Evolutionary conservation across 2,888 invertebrate species (phyloP), one percentile per base, ranked within the genome.

Genomic region (Thecophora atra): DNA sequence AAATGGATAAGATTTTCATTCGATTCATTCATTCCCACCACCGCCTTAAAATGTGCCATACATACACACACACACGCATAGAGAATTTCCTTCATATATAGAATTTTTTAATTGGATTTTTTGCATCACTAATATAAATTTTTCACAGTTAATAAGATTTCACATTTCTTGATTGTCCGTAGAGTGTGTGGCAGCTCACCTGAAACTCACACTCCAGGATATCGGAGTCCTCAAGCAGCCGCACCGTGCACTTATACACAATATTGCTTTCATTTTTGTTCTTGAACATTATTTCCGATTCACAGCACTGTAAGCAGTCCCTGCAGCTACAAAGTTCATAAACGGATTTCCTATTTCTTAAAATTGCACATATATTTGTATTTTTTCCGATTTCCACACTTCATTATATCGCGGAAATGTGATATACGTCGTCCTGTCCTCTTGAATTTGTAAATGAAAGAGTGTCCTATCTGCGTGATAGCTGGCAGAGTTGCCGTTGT

Each of bases 131-230:
- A 37, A 37, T 8, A 37, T 37, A 37, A 37, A 37, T 37, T 37
- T n/a, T n/a, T n/a, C n/a, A n/a, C n/a, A n/a, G n/a, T n/a, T n/a
- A n/a, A 37, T 2, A 37, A 37, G 6, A 37, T 37, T 37, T 37
- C 1, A 37, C 37, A 1, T 19, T 19, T n/a, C 51, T n/a, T n/a
- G n/a, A n/a, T n/a, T n/a, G n/a, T n/a, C n/a, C n/a, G n/a, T n/a
- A n/a, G n/a, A n/a, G n/a, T n/a, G n/a, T n/a, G n/a, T n/a, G 17
- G 13, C 15, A 37, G 70, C 76, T 87, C 87, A 93, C 93, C 91
- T 95, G 95, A 89, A 95, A 96, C 90, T 96, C 96, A 87, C 94
- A 95, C 89, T 96, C 94, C 84, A 96, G 89, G 83, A 96, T 93
- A 89, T 96, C 96, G 78, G 94, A 92, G 88, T 96, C 96, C 88